Evolutionary conservation across 2,797 vertebrate genomes (phyloP).

Genomic region (Neopelma chrysocephalum): DNA sequence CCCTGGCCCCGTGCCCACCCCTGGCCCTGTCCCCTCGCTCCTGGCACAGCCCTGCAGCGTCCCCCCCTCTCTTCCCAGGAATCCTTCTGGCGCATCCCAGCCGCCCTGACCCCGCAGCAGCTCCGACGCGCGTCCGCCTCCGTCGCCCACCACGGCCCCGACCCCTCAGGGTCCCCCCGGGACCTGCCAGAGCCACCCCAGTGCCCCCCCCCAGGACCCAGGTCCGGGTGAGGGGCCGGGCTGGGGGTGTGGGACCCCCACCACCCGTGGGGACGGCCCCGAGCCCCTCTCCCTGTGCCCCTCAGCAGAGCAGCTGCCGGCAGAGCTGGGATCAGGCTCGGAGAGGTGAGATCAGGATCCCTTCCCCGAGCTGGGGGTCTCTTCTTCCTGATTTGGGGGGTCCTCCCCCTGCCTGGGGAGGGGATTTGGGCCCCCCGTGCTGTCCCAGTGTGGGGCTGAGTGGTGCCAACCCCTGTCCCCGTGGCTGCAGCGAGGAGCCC

Average conservation of each 20-base stretch:
- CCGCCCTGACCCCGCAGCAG: slow-evolving; percentile 77
- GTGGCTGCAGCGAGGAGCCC: background rate
- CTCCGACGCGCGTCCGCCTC: slow-evolving; percentile 80
- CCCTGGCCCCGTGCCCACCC: rapidly evolving
- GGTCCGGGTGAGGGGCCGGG: background rate
- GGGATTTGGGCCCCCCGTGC: background rate
- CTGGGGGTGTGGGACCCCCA: background rate
- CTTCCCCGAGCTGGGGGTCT: background rate
- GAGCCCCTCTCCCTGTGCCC: background rate
- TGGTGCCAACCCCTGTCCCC: background rate
- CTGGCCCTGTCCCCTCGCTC: rapidly evolving
- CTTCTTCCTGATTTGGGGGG: background rate
- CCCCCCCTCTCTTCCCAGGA: slow-evolving; percentile 77
- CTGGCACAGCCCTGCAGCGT: rapidly evolving
- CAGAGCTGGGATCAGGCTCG: background rate
- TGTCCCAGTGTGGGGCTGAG: background rate
- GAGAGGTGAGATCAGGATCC: background rate
- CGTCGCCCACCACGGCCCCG: slow-evolving; percentile 52
- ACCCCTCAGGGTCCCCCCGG: background rate
- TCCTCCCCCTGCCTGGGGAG: background rate
- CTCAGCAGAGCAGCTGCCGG: background rate
- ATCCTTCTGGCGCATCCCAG: slow-evolving; percentile 93
- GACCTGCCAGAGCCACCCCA: background rate
- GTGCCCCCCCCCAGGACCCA: background rate
- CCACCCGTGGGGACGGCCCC: background rate